These are phyloP conservation scores for Melikaiella ostensackeni DNA, from an alignment of 2,888 invertebrate species.

Conservation along the genomic window DNA sequence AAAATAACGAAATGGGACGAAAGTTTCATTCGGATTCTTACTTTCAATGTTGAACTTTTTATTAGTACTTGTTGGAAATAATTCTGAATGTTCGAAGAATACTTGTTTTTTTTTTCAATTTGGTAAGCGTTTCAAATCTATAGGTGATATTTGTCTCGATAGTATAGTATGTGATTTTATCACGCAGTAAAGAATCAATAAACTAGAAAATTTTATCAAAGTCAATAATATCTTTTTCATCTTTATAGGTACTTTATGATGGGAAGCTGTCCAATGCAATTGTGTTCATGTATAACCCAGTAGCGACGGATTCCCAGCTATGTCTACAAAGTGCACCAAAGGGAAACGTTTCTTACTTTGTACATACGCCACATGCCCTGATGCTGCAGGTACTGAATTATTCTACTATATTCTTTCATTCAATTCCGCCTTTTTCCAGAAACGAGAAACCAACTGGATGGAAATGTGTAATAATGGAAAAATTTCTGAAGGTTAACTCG, in stretches of 20 bases:
- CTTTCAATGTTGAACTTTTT: no score
- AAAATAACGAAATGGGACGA: no score
- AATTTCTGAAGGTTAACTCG: neutral
- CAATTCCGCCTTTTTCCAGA: neutral
- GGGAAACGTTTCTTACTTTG: slow-evolving; percentile 98
- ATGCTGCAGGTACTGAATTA: slow-evolving; percentile 91
- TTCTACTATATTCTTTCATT: slow-evolving; percentile 24
- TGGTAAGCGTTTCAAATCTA: neutral
- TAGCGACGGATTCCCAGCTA: slow-evolving; percentile 98
- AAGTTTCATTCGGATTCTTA: no score
- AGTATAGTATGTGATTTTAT: slow-evolving; percentile 2
- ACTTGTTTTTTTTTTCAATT: neutral
- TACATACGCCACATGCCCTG: slow-evolving; percentile 99
- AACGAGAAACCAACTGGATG: slow-evolving; percentile 6
- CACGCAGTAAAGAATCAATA: neutral
- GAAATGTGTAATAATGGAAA: neutral
- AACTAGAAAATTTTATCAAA: neutral
- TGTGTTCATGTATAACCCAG: slow-evolving; percentile 99
- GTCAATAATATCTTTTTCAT: slow-evolving; percentile 24
- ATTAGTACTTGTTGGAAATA: neutral
- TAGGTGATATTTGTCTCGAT: neutral
- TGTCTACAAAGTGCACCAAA: slow-evolving; percentile 99
- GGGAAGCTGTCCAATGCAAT: slow-evolving; percentile 97
- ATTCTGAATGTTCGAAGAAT: neutral
- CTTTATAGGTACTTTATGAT: slow-evolving; percentile 95